Evolutionary conservation across 2,888 invertebrate species (phyloP), one percentile per base, ranked within the genome.

Genomic region (Bruchidius siliquastri): DNA sequence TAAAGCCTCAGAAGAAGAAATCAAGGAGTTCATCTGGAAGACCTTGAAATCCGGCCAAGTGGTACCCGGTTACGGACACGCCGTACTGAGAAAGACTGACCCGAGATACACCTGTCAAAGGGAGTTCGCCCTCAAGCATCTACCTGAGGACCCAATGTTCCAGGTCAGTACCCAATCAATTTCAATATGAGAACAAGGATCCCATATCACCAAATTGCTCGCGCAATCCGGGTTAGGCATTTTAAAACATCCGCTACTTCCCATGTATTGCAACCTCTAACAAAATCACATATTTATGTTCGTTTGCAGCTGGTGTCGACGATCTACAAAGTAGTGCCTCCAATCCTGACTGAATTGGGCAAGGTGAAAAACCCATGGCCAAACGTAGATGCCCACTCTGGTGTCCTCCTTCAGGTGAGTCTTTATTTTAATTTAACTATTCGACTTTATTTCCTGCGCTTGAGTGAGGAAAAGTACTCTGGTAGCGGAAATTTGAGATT

Each of bases 351-450:
- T 81, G 96, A 96, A 87, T 94, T 95, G 80, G 98, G 97, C 84
- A 98, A 98, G 88, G 97, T 97, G 75, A 96, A 97, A 91, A 98
- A 98, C 91, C 98, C 98, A 77, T 98, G 97, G 97, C 98, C 98
- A 79, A 98, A 98, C 86, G 98, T 98, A 81, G 98, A 98, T 88
- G 97, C 98, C 22, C 97, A 98, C 89, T 97, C 97, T 78, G 98
- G 98, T 79, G 97, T 96, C 71, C 90, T 96, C 71, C 89, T 96
- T 80, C 95, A 95, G 92, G 95, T 95, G 86, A 81, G 81, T 71
- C 66, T 73, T 20, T 66, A 13, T 18, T 49, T 1, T 6, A 68
- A 21, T 67, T 67, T 67, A 67, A n/a, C n/a, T n/a, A n/a, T n/a
- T n/a, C n/a, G n/a, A n/a, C n/a, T n/a, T n/a, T n/a, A n/a, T n/a